These are phyloP conservation scores for Delia radicum DNA, from an alignment of 1,140 invertebrate species.

Conservation along the genomic window DNA sequence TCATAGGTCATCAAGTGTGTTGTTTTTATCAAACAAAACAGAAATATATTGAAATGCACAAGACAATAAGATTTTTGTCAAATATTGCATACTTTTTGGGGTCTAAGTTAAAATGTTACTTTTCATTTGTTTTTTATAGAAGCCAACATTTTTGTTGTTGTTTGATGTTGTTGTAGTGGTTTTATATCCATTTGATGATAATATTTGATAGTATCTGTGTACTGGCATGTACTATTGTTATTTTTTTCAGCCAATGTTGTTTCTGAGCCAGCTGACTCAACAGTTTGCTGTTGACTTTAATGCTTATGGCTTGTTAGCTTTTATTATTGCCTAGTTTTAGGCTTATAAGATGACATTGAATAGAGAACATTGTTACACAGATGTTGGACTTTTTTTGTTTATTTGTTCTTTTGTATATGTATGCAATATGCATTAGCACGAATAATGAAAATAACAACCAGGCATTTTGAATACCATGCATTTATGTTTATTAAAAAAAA, in stretches of 20 bases:
- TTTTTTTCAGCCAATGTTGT: neutral
- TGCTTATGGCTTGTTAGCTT: slow-evolving; percentile 17
- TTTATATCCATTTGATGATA: neutral
- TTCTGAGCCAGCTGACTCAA: neutral
- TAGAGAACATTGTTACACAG: neutral
- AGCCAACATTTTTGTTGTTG: neutral
- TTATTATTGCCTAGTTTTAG: slow-evolving; percentile 13
- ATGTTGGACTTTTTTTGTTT: slow-evolving; percentile 13
- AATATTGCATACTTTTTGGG: slow-evolving; percentile 2
- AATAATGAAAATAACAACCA: no score
- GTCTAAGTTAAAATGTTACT: neutral
- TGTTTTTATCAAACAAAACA: neutral
- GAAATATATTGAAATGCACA: no score
- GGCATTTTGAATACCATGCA: no score
- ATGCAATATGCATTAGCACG: neutral
- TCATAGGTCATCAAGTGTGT: slow-evolving; percentile 4
- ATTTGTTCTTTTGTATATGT: neutral
- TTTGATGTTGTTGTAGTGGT: no score
- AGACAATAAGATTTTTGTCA: neutral
- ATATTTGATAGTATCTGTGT: neutral
- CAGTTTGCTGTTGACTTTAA: slow-evolving; percentile 15
- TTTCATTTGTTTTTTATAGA: neutral
- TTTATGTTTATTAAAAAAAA: no score
- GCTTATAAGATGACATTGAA: slow-evolving; percentile 3
- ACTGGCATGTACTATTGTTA: neutral